Conservation (phyloP, 2,113 vertebrate genomes). For the Chaetops frenatus region DNA sequence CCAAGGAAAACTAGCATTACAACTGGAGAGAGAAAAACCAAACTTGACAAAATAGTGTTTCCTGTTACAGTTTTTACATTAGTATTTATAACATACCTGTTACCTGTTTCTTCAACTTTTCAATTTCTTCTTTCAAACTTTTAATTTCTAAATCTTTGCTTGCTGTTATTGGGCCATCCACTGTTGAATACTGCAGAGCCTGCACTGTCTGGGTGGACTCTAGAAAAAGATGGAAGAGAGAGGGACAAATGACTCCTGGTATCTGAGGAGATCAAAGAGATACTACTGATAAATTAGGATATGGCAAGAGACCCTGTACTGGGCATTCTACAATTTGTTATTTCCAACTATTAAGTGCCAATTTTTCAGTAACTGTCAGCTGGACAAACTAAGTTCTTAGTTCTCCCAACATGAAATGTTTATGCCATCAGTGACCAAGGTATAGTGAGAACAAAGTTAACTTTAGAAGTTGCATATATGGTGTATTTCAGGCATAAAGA, state of each 20-base stretch:
- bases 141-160: conserved; percentile 94
- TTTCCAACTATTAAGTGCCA: neutral
- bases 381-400: neutral
- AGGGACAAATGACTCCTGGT: neutral
- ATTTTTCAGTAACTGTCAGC: neutral
- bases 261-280: neutral
- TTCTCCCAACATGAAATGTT: neutral
- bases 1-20: neutral
- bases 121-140: conserved; percentile 92
- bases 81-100: conserved; percentile 74
- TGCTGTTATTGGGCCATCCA: conserved; percentile 71
- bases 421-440: neutral
- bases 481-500: neutral
- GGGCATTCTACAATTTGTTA: neutral
- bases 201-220: conserved; percentile 94
- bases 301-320: neutral
- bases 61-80: neutral
- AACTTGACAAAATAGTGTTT: neutral
- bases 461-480: neutral
- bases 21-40: neutral
- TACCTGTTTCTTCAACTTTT: conserved; percentile 90
- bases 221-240: conserved; percentile 29
- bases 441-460: neutral
- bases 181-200: conserved; percentile 84
- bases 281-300: neutral